Base-by-base conservation (phyloP, 2,888 invertebrate genomes). In the Stomorhina lunata region DNA sequence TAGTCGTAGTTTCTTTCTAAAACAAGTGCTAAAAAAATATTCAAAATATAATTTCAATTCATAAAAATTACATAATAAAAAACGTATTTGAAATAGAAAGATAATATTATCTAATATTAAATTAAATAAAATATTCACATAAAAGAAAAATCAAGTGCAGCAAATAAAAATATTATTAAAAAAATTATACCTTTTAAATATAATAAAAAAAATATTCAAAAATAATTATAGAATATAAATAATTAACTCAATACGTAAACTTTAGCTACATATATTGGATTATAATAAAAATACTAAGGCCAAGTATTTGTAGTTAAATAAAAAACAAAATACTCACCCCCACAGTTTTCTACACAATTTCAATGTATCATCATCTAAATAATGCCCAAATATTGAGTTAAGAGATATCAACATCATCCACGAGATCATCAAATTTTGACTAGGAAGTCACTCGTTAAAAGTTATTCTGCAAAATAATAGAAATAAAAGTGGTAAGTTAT, bases 351-450 rank as follows among this genome's bases (percentile, higher is more conserved):
- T 25, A 27, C 10, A 53, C 0, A 25, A 20, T 1, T 2, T n/a
- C n/a, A 34, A 40, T 29, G 34, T 17, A 72, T 79, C 72, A 66
- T 80, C 79, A 80, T 10, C 20, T 80, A 59, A 73, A 80, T 80
- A 80, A 66, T 73, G 22, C 79, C 15, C 57, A 15, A 25, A 20
- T 34, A 29, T 32, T 15, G 53, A 29, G 12, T 32, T 37, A 10
- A n/a, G 1, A 4, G 12, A 2, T n/a, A 12, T 5, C 12, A 63
- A 50, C 50, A 59, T 3, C 27, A 45, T 43, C 45, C 20, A 2
- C 20, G 10, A 37, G 69, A 34, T 45, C 15, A 32, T 32, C 29
- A 9, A 12, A 25, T 71, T n/a, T 3, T 5, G n/a, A 15, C 15
- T 4, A 15, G 63, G 17, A 32, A 61, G 37, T 9, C 40, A 43